phyloP scores from a whole-genome alignment of 2,888 invertebrate species.

The Cosmorhoe ocellata region DNA sequence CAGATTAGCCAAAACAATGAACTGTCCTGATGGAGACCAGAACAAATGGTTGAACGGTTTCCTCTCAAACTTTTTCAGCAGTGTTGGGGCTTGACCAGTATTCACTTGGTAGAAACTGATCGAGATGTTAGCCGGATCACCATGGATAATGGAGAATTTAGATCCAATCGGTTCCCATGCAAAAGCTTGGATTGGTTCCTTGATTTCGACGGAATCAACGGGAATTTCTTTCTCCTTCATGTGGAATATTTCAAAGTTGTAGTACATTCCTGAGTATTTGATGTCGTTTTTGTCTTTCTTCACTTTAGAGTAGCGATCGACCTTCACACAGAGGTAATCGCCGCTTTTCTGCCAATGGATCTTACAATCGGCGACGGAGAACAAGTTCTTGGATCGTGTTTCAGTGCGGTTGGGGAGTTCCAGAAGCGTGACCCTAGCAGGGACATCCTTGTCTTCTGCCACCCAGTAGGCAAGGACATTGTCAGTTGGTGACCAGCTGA shows the following conservation, averaged over 20 bases:
- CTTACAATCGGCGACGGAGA: constrained; percentile 98
- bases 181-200: constrained; percentile 95
- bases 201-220: constrained; percentile 98
- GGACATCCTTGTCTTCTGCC: constrained; percentile 97
- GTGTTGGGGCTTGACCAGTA: constrained; percentile 93
- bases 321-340: constrained; percentile 97
- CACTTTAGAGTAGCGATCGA: constrained; percentile 90
- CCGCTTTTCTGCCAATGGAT: constrained; percentile 99
- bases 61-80: constrained; percentile 94
- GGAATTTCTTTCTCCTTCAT: constrained; percentile 99
- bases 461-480: constrained; percentile 99
- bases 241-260: constrained; percentile 99
- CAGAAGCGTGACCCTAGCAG: constrained; percentile 95
- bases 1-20: constrained; percentile 95
- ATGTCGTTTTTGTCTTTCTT: constrained; percentile 96
- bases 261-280: constrained; percentile 98
- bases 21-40: constrained; percentile 98
- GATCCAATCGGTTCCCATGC: constrained; percentile 99
- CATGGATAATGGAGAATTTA: constrained; percentile 98
- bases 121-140: constrained; percentile 90
- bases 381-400: constrained; percentile 96
- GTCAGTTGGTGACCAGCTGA: constrained; percentile 99
- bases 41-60: constrained; percentile 95
- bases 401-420: constrained; percentile 96
- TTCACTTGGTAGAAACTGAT: constrained; percentile 95